A percentile compares a stretch with the other conserved stretches of the same genome.
phyloP scores from a whole-genome alignment of 2,113 vertebrate genomes.

The Esox niger region DNA sequence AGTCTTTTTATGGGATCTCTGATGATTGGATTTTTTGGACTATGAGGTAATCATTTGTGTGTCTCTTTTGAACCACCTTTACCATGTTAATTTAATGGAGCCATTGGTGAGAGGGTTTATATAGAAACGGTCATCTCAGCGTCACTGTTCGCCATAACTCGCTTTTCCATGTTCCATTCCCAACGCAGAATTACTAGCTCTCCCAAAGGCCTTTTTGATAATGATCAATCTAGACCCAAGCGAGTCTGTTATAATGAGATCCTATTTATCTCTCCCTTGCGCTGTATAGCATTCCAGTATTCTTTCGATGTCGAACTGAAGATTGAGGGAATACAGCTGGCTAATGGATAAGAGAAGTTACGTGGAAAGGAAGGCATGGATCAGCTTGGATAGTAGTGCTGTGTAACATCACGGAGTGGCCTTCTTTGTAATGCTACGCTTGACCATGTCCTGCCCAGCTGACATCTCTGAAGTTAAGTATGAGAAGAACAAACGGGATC shows the following conservation, averaged over 20 bases:
- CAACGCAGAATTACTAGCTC: constrained; percentile 47
- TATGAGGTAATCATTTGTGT: too few relatives aligned
- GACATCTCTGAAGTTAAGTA: constrained; percentile 38
- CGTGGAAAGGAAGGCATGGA: constrained; percentile 7
- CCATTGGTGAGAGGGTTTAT: too few relatives aligned
- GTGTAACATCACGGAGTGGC: constrained; percentile 43
- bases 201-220: constrained; percentile 59
- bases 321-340: constrained; percentile 41
- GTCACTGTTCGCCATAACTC: constrained; percentile 35
- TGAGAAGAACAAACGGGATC: constrained; percentile 59
- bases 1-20: too few relatives aligned
- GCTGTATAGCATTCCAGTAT: constrained; percentile 33
- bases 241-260: constrained; percentile 70
- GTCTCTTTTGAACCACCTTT: not conserved
- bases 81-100: not conserved
- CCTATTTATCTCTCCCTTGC: constrained; percentile 53
- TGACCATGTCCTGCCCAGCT: constrained; percentile 35
- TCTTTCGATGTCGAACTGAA: constrained; percentile 50
- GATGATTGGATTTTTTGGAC: too few relatives aligned
- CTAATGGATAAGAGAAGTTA: constrained; percentile 22
- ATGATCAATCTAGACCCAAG: constrained; percentile 61
- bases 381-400: constrained; percentile 60
- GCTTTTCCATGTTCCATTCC: constrained; percentile 29
- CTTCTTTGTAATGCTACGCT: constrained; percentile 31
- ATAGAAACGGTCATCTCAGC: too few relatives aligned